Evolutionary conservation across 2,797 vertebrate species (phyloP).

Genomic region (Spatula clypeata): DNA sequence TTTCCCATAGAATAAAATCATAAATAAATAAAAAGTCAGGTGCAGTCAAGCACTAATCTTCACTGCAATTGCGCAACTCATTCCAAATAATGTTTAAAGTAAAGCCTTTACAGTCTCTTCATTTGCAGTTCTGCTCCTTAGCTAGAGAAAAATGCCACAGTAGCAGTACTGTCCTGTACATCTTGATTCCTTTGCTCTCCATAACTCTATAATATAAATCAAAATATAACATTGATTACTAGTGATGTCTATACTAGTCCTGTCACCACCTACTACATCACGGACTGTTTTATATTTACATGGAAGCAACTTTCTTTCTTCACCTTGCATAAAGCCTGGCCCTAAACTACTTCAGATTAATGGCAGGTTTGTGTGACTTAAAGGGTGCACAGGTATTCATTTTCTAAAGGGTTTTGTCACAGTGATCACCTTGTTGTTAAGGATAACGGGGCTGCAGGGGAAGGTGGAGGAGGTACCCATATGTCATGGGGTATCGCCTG

Average conservation of each 20-base stretch:
- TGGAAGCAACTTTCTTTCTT: background rate
- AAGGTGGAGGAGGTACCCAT: background rate
- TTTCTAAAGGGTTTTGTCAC: background rate
- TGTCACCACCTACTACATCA: fast-evolving
- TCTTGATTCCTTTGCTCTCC: constrained; percentile 15
- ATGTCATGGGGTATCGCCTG: background rate
- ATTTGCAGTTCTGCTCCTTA: background rate
- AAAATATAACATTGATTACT: background rate
- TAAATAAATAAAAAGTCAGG: constrained; percentile 26
- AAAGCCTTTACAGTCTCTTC: constrained; percentile 20
- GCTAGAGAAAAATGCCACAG: constrained; percentile 20
- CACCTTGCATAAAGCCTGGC: background rate
- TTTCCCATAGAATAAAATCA: constrained; percentile 35
- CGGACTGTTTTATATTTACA: background rate
- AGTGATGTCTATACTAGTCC: background rate
- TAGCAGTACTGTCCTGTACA: background rate
- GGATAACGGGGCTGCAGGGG: background rate
- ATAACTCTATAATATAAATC: background rate
- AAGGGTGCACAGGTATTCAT: background rate
- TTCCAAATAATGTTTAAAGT: constrained; percentile 53
- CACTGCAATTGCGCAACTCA: constrained; percentile 19
- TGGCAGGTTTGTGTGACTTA: background rate
- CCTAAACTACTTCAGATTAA: background rate
- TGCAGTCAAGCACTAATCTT: constrained; percentile 5
- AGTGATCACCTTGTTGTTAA: background rate